Percentiles rank a stretch among this genome's conserved stretches.
Conservation (phyloP, 1,140 invertebrate genomes). For the Aphaenogaster rudis region DNA sequence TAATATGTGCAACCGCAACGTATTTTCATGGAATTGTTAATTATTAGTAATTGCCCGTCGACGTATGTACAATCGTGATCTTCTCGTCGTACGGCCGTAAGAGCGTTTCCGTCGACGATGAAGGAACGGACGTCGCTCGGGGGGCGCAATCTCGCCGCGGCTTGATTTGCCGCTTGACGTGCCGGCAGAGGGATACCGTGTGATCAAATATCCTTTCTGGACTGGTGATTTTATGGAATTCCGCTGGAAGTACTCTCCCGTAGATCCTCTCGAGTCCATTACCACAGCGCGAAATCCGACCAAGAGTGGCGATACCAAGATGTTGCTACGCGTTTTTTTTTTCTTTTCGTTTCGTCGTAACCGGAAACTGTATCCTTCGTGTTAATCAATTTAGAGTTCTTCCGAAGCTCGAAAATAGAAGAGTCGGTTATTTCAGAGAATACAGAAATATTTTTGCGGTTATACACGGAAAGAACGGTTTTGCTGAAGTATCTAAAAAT, state of each 20-base stretch:
- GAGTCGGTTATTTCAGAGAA: background rate
- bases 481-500: too few species aligned
- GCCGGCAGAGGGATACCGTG: slow-evolving; percentile 44
- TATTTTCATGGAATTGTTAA: slow-evolving; percentile 26
- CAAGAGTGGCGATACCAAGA: slow-evolving; percentile 3
- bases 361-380: background rate
- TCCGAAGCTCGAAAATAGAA: background rate
- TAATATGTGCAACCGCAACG: slow-evolving; percentile 18
- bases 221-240: slow-evolving; percentile 59
- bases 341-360: too few species aligned
- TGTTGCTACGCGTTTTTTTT: slow-evolving; percentile 8
- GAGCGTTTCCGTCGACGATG: slow-evolving; percentile 28
- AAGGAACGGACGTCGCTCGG: slow-evolving; percentile 30
- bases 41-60: background rate
- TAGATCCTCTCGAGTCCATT: slow-evolving; percentile 27
- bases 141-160: slow-evolving; percentile 28
- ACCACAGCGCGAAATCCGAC: slow-evolving; percentile 12
- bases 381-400: background rate
- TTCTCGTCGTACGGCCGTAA: background rate
- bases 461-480: background rate
- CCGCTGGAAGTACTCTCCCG: slow-evolving; percentile 43
- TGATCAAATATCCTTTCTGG: slow-evolving; percentile 62
- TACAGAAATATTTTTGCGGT: background rate
- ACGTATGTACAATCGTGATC: slow-evolving; percentile 4
- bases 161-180: slow-evolving; percentile 53